Evolutionary conservation across 1,140 invertebrate genomes (phyloP), one percentile per base, ranked within the genome.

Genomic region (Hylaeus anthracinus): DNA sequence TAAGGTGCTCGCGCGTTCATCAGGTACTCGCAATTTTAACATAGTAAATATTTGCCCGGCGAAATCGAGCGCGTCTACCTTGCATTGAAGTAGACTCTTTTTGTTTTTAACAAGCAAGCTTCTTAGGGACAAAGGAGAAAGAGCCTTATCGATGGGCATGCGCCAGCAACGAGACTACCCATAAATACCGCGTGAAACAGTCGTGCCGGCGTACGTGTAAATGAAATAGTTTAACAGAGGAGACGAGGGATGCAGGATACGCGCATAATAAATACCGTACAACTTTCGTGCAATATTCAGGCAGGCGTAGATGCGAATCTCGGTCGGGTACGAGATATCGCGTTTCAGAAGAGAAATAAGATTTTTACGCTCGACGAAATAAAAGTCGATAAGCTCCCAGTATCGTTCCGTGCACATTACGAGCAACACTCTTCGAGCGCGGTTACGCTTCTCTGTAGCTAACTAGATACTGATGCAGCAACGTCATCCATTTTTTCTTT

Each of bases 291-390:
- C 53, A 9, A 39, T 41, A 41, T 74, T 55, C 39, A 55, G n/a
- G 55, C 8, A 53, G 26, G 45, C 26, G 37, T 61, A 60, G n/a
- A 75, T 69, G 26, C 26, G 69, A 72, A 72, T 79, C 76, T 56
- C 60, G 67, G 45, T 63, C 48, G n/a, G 14, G 41, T n/a, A 51
- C 66, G 45, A 55, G 58, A 79, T 79, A 79, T 72, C 69, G 69
- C 43, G 69, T 70, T 65, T 74, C 43, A 43, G 67, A 43, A 72
- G 26, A 60, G 61, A n/a, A 51, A 51, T 41, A 66, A 72, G 53
- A 79, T 58, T 74, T 66, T 73, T 39, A 61, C 14, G 53, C 55
- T 43, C 39, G 39, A 58, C 8, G 48, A 67, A 61, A 80, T 61
- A 69, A 67, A 66, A 60, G 64, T 67, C 69, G 43, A 60, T 43